Evolutionary conservation across 2,888 invertebrate species (phyloP).

Genomic region (Tridacna crocea): DNA sequence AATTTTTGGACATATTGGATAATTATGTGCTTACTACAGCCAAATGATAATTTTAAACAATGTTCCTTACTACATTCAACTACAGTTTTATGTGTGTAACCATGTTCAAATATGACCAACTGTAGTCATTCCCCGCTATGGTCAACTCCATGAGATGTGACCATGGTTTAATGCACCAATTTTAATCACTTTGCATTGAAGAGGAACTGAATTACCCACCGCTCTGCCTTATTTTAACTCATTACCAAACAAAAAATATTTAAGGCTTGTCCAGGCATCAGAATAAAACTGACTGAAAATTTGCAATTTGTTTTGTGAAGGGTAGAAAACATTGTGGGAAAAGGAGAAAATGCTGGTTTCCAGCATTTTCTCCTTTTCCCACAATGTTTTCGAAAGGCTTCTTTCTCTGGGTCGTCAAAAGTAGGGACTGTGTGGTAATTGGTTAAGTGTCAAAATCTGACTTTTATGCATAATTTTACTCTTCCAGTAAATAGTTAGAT

Average conservation of each 20-base stretch:
- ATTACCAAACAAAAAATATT: background rate
- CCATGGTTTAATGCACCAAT: too few species aligned
- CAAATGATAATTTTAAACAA: too few species aligned
- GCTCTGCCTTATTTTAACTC: background rate
- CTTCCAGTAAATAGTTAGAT: background rate
- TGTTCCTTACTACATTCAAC: too few species aligned
- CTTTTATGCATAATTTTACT: background rate
- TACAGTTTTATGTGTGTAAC: too few species aligned
- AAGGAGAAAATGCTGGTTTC: background rate
- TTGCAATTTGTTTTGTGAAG: background rate
- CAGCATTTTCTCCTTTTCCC: slow-evolving; percentile 4
- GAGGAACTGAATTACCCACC: too few species aligned
- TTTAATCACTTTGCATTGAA: too few species aligned
- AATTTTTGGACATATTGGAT: too few species aligned
- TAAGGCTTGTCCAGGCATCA: background rate
- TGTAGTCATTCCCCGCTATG: too few species aligned
- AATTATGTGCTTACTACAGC: too few species aligned
- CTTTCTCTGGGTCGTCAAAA: background rate
- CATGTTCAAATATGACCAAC: too few species aligned
- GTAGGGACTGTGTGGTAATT: background rate
- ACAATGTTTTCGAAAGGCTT: slow-evolving; percentile 4
- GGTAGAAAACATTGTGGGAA: background rate
- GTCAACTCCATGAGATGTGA: too few species aligned
- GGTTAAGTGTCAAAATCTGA: background rate
- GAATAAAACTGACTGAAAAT: background rate